Evolutionary conservation across 2,113 vertebrate genomes (phyloP), one percentile per base, ranked within the genome.

Genomic region (Porphyrio hochstetteri): DNA sequence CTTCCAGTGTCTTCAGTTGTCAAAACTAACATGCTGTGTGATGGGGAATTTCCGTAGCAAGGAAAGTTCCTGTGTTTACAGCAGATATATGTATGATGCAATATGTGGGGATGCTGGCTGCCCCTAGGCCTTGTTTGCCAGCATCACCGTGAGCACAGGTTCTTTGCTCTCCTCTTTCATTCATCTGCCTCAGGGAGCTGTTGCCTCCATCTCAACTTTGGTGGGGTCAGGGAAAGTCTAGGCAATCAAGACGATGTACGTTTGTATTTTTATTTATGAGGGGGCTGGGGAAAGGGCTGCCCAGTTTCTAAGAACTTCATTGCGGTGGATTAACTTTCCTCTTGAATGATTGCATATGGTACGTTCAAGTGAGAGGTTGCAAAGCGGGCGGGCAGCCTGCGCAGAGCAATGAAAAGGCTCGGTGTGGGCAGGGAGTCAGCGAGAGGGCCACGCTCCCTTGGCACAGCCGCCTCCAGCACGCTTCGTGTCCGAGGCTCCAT

Each of bases 101-200:
- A 0, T 2, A 6, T 10, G 60, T 40, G 33, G 40, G 60, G 67
- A 24, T 9, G 0, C 0, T 48, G 33, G 9, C 8, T 85, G 61
- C 53, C 64, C 15, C 1, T 1, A 10, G 56, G 61, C 35, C 27
- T 72, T 18, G 2, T 65, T 74, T 56, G 38, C 70, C 65, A 59
- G n/a, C 44, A 1, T 20, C 36, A n/a, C 60, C 57, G 42, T 1
- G 3, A 68, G 36, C 1, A 1, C 1, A 2, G 33, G 10, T 64
- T 71, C 52, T 67, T 25, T 0, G 0, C 46, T 24, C 13, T 63
- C 33, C 46, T 57, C 36, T 23, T 55, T 4, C 1, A 13, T 44
- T 69, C 31, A 5, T 40, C 27, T 53, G 28, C 31, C 75, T 65
- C 7, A 0, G 40, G 61, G 38, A 76, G 42, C 65, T 63, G 52